Percentiles rank a stretch among this genome's conserved stretches.
These are phyloP conservation scores for Melikaiella ostensackeni DNA, from an alignment of 2,888 invertebrate genomes.

Conservation along the genomic window DNA sequence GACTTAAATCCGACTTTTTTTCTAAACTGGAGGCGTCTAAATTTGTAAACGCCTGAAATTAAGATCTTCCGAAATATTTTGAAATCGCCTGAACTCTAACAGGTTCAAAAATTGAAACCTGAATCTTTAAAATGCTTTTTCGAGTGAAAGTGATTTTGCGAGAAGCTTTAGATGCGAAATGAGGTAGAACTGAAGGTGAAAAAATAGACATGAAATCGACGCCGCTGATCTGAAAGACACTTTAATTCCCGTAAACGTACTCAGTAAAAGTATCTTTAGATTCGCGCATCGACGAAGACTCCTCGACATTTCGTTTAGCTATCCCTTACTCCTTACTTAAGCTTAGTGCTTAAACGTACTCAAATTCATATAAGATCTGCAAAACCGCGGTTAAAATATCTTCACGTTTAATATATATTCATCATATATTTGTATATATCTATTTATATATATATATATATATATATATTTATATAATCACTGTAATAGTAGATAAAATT, in stretches of 20 bases:
- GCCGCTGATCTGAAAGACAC: constrained; percentile 46
- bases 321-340: constrained; percentile 50
- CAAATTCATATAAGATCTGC: constrained; percentile 71
- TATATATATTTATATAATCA: constrained; percentile 47
- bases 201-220: constrained; percentile 22
- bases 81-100: too few relatives aligned
- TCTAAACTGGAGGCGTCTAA: too few relatives aligned
- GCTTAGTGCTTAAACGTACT: constrained; percentile 67
- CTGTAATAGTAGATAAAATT: constrained; percentile 68
- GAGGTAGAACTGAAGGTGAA: constrained; percentile 31
- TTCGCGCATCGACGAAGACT: constrained; percentile 46
- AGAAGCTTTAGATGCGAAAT: constrained; percentile 19
- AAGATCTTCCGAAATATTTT: too few relatives aligned
- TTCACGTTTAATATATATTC: constrained; percentile 63
- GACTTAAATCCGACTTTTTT: too few relatives aligned
- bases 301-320: constrained; percentile 53
- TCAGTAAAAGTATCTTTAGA: constrained; percentile 60
- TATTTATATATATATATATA: constrained; percentile 13
- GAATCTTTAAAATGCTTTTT: background rate
- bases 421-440: constrained; percentile 46
- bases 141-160: background rate
- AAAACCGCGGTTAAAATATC: constrained; percentile 74
- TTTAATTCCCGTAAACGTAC: constrained; percentile 67
- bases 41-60: too few relatives aligned
- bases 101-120: too few relatives aligned